These are phyloP conservation scores for Platysternon megacephalum DNA, from an alignment of 2,113 vertebrate genomes.

Conservation along the genomic window DNA sequence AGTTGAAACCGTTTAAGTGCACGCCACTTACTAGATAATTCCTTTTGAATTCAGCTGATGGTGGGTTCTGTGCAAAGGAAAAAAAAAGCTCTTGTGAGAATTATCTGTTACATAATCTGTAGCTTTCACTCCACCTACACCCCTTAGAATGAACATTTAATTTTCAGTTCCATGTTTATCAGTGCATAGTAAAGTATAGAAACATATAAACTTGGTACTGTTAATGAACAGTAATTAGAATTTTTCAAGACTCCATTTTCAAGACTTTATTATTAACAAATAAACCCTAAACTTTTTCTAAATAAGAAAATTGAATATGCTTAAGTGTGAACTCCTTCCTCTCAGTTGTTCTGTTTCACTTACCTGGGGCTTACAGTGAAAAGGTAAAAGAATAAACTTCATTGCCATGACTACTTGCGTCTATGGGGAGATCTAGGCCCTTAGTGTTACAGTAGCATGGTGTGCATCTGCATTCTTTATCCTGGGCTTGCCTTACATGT, in stretches of 20 bases:
- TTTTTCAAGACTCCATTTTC: neutral
- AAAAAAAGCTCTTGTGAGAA: neutral
- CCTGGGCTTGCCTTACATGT: neutral
- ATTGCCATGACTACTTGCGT: neutral
- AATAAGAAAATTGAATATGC: neutral
- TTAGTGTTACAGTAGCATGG: neutral
- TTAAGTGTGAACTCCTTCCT: neutral
- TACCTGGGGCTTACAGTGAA: neutral
- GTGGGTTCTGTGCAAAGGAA: neutral
- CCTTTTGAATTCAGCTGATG: neutral
- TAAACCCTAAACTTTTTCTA: neutral
- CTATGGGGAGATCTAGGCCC: neutral
- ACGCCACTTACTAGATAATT: neutral
- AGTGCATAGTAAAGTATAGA: neutral
- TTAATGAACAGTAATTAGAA: neutral
- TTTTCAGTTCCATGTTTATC: neutral
- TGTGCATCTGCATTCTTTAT: neutral
- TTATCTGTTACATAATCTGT: neutral
- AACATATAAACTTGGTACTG: neutral
- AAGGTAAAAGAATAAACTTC: neutral
- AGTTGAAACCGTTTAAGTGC: neutral
- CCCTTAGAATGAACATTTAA: neutral
- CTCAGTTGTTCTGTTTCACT: neutral
- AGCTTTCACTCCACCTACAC: neutral
- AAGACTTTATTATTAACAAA: neutral